Evolutionary conservation across 2,113 vertebrate genomes (phyloP).

Genomic region (Mixornis gularis): DNA sequence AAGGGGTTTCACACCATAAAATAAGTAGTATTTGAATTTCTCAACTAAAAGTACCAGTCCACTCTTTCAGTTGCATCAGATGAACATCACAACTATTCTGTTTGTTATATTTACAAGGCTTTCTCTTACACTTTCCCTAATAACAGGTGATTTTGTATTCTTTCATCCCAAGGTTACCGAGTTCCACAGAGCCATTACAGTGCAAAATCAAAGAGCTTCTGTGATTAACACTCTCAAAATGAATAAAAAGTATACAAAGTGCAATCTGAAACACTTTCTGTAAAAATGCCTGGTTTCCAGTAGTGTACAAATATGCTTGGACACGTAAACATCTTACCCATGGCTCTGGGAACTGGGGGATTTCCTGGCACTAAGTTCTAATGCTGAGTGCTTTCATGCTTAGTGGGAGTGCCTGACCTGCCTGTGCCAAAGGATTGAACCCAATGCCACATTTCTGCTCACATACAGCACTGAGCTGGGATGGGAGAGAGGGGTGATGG

Average conservation of each 20-base stretch:
- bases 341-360: not conserved
- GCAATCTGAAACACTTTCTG: not conserved
- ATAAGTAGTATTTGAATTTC: not conserved
- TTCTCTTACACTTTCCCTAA: not conserved
- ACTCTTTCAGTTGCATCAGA: not conserved
- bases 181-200: not conserved
- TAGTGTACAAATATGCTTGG: not conserved
- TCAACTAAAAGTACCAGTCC: not conserved
- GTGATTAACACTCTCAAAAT: not conserved
- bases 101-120: not conserved
- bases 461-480: not conserved
- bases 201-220: not conserved
- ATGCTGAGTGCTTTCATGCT: not conserved
- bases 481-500: not conserved
- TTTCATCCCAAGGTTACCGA: not conserved
- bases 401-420: conserved; percentile 18
- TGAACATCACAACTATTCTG: not conserved
- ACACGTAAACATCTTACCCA: not conserved
- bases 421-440: conserved; percentile 37
- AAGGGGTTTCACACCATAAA: not conserved
- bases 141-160: not conserved
- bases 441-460: conserved; percentile 38
- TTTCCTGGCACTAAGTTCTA: conserved; percentile 41
- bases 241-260: not conserved
- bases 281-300: not conserved